These are phyloP conservation scores for Campaea margaritaria DNA, from an alignment of 2,888 invertebrate genomes.

Conservation along the genomic window DNA sequence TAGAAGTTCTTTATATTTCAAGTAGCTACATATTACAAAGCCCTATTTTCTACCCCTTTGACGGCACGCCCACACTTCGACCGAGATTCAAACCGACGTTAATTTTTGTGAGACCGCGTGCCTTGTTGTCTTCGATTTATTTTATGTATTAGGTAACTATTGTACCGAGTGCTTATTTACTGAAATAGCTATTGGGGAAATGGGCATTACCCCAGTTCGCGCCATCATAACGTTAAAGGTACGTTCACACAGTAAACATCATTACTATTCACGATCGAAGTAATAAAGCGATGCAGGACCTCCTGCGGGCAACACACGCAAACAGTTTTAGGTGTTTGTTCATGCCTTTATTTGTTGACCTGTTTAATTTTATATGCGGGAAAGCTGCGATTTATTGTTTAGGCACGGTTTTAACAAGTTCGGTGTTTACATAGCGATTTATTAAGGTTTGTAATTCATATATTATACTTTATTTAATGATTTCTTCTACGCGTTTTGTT, in stretches of 20 bases:
- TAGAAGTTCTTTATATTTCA: too few relatives aligned
- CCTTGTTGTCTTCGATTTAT: too few relatives aligned
- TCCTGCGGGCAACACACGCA: constrained; percentile 26
- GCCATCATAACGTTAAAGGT: constrained; percentile 20
- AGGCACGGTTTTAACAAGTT: constrained; percentile 8
- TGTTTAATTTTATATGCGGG: constrained; percentile 31
- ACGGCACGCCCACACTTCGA: too few relatives aligned
- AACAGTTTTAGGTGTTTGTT: constrained; percentile 32
- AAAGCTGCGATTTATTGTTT: constrained; percentile 18
- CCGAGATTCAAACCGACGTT: too few relatives aligned
- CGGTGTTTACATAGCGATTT: neutral
- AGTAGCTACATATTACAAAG: too few relatives aligned
- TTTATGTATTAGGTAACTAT: neutral
- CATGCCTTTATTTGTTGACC: constrained; percentile 27
- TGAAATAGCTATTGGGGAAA: constrained; percentile 11
- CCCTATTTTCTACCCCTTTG: too few relatives aligned
- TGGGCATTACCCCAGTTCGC: constrained; percentile 7
- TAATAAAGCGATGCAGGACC: constrained; percentile 37
- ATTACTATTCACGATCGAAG: constrained; percentile 45
- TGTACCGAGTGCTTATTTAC: neutral
- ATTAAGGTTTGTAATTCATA: neutral
- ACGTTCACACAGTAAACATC: constrained; percentile 29
- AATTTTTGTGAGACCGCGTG: too few relatives aligned
- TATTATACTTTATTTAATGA: too few relatives aligned
- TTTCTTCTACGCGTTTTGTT: too few relatives aligned